Evolutionary conservation across 2,113 vertebrate genomes (phyloP).

Genomic region (Puma concolor): DNA sequence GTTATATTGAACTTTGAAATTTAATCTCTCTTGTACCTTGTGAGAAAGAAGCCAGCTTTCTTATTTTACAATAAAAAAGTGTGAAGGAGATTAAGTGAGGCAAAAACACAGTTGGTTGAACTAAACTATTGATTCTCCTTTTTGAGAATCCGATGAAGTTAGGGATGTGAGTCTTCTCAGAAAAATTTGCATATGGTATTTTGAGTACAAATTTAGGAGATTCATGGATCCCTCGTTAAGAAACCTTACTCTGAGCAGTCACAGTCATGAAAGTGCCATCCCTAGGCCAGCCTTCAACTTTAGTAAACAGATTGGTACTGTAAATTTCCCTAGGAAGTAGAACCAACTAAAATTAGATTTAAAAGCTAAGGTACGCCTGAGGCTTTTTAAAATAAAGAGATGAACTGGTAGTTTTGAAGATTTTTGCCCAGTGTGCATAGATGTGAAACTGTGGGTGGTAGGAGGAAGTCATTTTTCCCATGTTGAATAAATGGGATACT

Average conservation of each 20-base stretch:
- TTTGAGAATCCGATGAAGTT: not conserved
- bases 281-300: not conserved
- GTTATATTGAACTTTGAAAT: not conserved
- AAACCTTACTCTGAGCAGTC: not conserved
- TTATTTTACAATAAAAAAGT: not conserved
- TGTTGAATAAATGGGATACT: conserved; percentile 64
- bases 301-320: not conserved
- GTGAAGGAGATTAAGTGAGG: not conserved
- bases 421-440: conserved; percentile 44
- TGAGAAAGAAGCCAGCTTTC: not conserved
- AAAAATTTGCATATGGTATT: not conserved
- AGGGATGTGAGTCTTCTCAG: not conserved
- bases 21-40: not conserved
- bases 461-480: conserved; percentile 74
- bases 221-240: not conserved
- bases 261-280: not conserved
- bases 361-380: conserved; percentile 31
- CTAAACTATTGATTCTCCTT: not conserved
- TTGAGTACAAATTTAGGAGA: not conserved
- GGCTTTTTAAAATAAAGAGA: conserved; percentile 66
- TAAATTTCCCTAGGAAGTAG: conserved; percentile 78
- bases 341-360: conserved; percentile 56
- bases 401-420: conserved; percentile 75
- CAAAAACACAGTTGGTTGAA: not conserved
- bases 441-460: conserved; percentile 31